Conservation (phyloP, 2,113 vertebrate genomes). For the Mus spicilegus region DNA sequence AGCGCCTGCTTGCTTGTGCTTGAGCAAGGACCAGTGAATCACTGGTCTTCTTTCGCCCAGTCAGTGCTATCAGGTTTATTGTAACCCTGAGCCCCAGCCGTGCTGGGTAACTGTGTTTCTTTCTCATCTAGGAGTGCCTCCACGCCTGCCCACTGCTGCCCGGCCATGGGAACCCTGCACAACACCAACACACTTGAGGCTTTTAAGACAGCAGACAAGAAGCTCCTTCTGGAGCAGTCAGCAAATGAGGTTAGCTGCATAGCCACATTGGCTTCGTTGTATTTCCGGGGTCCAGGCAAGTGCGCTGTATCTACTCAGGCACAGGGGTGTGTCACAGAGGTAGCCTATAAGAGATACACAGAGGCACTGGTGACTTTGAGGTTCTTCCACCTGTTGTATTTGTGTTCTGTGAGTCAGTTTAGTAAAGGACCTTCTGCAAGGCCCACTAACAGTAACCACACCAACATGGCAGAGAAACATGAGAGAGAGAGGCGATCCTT, state of each 20-base stretch:
- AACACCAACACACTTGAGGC: constrained; percentile 98
- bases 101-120: constrained; percentile 33
- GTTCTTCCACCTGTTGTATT: neutral
- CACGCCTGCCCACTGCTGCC: constrained; percentile 93
- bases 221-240: constrained; percentile 93
- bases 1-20: neutral
- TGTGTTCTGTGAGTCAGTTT: neutral
- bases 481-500: neutral
- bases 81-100: neutral
- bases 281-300: neutral
- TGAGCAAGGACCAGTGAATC: neutral
- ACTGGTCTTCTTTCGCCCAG: neutral
- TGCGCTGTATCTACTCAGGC: neutral
- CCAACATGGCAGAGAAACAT: neutral
- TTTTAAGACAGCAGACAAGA: constrained; percentile 97
- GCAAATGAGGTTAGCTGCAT: constrained; percentile 90
- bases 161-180: constrained; percentile 91
- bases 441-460: neutral
- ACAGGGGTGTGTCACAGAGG: rapidly evolving
- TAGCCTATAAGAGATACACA: neutral
- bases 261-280: neutral
- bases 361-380: neutral
- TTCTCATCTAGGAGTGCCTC: constrained; percentile 87
- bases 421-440: neutral
- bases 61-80: neutral